phyloP scores from a whole-genome alignment of 1,140 invertebrate species.

The Zaprionus ornatus region DNA sequence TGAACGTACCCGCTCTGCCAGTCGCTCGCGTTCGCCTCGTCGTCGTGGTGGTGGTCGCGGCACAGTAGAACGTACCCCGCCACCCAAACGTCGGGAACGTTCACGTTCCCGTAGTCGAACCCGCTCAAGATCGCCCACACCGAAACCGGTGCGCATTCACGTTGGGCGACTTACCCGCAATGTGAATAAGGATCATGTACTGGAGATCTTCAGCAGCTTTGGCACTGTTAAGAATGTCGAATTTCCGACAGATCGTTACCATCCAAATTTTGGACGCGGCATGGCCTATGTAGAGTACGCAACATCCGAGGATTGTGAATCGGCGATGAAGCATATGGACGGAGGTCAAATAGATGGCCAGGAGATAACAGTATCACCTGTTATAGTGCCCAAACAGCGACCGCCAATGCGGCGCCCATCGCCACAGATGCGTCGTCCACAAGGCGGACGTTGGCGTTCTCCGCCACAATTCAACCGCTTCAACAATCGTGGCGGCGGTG shows the following conservation, averaged over 20 bases:
- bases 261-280: constrained; percentile 93
- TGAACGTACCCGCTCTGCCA: constrained; percentile 62
- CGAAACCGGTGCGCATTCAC: constrained; percentile 95
- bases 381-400: constrained; percentile 90
- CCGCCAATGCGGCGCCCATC: constrained; percentile 87
- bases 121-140: constrained; percentile 92
- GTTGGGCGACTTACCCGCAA: constrained; percentile 96
- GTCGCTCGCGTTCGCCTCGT: constrained; percentile 73
- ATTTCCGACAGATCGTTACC: constrained; percentile 93
- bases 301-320: constrained; percentile 97
- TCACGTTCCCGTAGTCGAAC: constrained; percentile 89
- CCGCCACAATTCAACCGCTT: constrained; percentile 84
- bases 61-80: constrained; percentile 72
- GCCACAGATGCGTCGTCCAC: constrained; percentile 86
- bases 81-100: constrained; percentile 69
- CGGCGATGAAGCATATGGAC: constrained; percentile 99
- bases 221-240: constrained; percentile 96
- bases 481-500: constrained; percentile 68
- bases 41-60: constrained; percentile 63
- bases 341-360: constrained; percentile 97
- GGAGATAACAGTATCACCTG: constrained; percentile 96
- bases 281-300: constrained; percentile 98
- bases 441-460: constrained; percentile 87
- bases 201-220: constrained; percentile 97
- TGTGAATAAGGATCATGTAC: constrained; percentile 95